These are phyloP conservation scores for Eupsilia transversa DNA, from an alignment of 2,888 invertebrate genomes.

Conservation along the genomic window DNA sequence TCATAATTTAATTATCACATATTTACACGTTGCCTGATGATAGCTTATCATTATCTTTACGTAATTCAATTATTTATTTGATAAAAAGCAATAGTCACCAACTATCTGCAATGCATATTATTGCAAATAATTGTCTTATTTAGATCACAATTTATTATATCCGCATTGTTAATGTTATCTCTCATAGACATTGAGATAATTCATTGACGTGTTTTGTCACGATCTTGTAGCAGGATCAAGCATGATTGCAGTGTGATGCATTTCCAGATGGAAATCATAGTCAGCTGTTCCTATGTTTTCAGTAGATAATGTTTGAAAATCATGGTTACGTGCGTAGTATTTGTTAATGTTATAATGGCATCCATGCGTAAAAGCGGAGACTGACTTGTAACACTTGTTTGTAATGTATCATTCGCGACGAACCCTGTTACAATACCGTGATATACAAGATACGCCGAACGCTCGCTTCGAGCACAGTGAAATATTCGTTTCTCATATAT, in stretches of 20 bases:
- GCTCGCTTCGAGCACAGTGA: no score
- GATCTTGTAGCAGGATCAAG: constrained; percentile 66
- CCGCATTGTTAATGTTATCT: constrained; percentile 44
- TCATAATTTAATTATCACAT: no score
- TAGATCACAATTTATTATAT: constrained; percentile 6
- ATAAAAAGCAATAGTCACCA: not conserved
- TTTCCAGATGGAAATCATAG: constrained; percentile 6
- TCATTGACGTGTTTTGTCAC: constrained; percentile 69
- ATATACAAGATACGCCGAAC: no score
- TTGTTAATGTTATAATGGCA: not conserved
- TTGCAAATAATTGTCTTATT: no score
- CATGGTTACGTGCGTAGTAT: constrained; percentile 3
- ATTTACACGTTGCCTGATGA: not conserved
- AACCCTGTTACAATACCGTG: no score
- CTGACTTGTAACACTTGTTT: no score
- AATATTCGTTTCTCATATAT: no score
- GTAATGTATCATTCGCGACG: no score
- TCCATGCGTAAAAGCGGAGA: no score
- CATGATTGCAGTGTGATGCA: constrained; percentile 68
- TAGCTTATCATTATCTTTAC: not conserved
- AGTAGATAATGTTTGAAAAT: constrained; percentile 23
- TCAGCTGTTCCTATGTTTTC: constrained; percentile 12
- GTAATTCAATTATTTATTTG: not conserved
- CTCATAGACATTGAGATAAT: constrained; percentile 56
- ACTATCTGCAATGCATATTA: not conserved